These are phyloP conservation scores for Apteryx mantelli DNA, from an alignment of 2,113 vertebrate genomes.

Conservation along the genomic window DNA sequence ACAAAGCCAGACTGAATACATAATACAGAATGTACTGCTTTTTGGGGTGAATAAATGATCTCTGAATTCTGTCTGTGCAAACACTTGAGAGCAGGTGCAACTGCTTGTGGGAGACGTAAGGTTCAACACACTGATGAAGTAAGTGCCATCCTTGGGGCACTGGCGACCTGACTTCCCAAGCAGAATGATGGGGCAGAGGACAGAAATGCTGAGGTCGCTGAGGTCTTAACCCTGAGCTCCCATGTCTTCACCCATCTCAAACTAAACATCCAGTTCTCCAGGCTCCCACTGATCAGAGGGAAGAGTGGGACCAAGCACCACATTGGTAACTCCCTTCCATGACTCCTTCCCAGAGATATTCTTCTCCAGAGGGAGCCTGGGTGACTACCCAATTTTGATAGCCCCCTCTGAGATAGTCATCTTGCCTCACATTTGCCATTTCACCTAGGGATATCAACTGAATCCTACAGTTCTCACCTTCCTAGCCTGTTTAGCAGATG, in stretches of 20 bases:
- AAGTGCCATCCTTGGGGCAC: background rate
- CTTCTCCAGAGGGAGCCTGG: background rate
- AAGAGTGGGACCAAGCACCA: background rate
- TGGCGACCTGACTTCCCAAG: background rate
- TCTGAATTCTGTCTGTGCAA: background rate
- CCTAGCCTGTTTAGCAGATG: background rate
- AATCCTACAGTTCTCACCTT: background rate
- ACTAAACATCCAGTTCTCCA: background rate
- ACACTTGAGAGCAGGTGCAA: background rate
- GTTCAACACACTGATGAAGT: background rate
- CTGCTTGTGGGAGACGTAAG: background rate
- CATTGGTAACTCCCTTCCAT: background rate
- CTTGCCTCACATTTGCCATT: background rate
- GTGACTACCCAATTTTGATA: background rate
- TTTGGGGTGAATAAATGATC: background rate
- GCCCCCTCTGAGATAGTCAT: background rate
- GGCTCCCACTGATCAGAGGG: rapidly evolving
- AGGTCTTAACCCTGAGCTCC: background rate
- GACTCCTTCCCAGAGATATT: background rate
- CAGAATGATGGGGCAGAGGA: background rate
- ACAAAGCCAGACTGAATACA: background rate
- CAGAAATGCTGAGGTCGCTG: background rate
- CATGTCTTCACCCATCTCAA: background rate
- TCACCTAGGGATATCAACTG: rapidly evolving
- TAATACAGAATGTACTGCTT: background rate